These are phyloP conservation scores for Tyrannus savana DNA, from an alignment of 2,113 vertebrate species.

Conservation along the genomic window DNA sequence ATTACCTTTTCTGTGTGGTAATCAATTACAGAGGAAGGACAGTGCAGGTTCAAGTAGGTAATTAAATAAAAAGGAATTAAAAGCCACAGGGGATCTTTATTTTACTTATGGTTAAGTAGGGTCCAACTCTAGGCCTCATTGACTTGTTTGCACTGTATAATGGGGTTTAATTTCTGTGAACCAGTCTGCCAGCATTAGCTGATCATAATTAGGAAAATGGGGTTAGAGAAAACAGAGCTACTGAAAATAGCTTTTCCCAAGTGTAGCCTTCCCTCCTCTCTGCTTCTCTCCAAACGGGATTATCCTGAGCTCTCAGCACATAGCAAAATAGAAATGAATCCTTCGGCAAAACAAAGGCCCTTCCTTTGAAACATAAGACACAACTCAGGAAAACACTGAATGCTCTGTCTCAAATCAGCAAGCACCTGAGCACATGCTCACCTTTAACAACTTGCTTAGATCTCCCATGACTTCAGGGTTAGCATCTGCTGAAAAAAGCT, in stretches of 20 bases:
- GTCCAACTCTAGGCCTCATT: background rate
- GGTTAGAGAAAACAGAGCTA: slow-evolving; percentile 4
- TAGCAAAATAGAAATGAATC: background rate
- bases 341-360: background rate
- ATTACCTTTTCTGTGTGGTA: slow-evolving; percentile 39
- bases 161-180: slow-evolving; percentile 18
- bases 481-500: background rate
- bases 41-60: slow-evolving; percentile 42
- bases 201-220: slow-evolving; percentile 24
- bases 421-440: background rate
- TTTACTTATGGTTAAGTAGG: background rate
- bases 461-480: slow-evolving; percentile 1
- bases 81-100: slow-evolving; percentile 29
- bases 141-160: background rate
- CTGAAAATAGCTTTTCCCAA: slow-evolving; percentile 37
- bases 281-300: slow-evolving; percentile 3
- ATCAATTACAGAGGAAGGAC: slow-evolving; percentile 29
- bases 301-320: background rate
- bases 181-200: slow-evolving; percentile 24
- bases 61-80: slow-evolving; percentile 57
- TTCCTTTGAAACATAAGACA: background rate
- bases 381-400: background rate
- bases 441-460: background rate
- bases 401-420: background rate
- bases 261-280: background rate